Base-by-base conservation (phyloP, 2,797 vertebrate genomes). In the Hypotaenidia philippensis region DNA sequence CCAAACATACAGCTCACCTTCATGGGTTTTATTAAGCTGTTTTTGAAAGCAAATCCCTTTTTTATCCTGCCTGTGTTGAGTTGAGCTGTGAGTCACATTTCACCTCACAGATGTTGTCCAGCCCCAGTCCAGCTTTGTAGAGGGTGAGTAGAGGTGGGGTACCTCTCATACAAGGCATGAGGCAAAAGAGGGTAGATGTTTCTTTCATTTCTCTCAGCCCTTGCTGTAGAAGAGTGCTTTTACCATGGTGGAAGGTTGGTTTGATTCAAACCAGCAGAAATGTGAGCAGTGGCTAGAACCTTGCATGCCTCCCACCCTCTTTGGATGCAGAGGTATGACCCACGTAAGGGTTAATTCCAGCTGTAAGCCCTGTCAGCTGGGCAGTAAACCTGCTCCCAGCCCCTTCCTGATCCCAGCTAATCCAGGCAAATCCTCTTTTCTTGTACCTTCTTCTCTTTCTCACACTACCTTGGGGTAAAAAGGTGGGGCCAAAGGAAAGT, bases 381-480 rank as follows among this genome's bases (percentile, higher is more conserved):
- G 44, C 87, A 68, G 25, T 63, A 76, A 96, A 91, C 92, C 79
- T 66, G 19, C 52, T 86, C 77, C 50, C 65, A 90, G 20, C 17
- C 31, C 63, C 76, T 74, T 90, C 65, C 69, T 64, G 69, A 41
- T 87, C n/a, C 61, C 44, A 70, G 71, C 47, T 95, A 92, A 96
- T 94, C 81, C 78, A n/a, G 40, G 44, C 60, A 94, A 94, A 94
- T 96, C 95, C 78, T 89, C 94, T 95, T 95, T 82, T 56, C 14
- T 6, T n/a, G 3, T 80, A 63, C 84, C 71, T 92, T 89, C 47
- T 70, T 59, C 53, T 47, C 6, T 82, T 90, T 64, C 63, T 79
- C 83, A 60, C 32, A 22, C 34, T 70, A 53, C 45, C 53, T 83
- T 53, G 22, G 18, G 44, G 31, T 83, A 49, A 79, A 91, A 91